Evolutionary conservation across 2,888 invertebrate genomes (phyloP), one percentile per base, ranked within the genome.

Genomic region (Euclidia mi): DNA sequence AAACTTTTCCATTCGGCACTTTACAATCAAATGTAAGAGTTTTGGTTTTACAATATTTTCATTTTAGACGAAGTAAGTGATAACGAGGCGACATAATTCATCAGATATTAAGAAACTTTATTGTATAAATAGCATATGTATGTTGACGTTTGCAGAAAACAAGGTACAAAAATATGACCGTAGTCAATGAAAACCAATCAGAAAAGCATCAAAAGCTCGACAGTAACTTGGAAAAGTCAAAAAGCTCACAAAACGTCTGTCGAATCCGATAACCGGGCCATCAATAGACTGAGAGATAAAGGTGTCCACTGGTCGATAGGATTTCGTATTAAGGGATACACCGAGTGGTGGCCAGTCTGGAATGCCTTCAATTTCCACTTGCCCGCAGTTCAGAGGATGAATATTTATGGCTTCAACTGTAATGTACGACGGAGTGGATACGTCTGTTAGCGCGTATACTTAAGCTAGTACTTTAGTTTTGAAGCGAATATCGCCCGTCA

Each of bases 321-420:
- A 56, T 68, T 72, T 44, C 20, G 37, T 43, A 29, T 42, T 52
- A 52, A 53, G 34, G 32, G 53, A 50, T 53, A 51, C 67, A 77
- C 71, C 68, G 76, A 65, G 55, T 64, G 69, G 70, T 59, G 66
- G 62, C 71, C 72, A 59, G 65, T 56, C 53, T 52, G 79, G 79
- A 85, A 88, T 88, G 81, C 81, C 80, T 80, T 80, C 83, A 82
- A 82, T 84, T 86, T 79, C 80, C 78, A 83, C 79, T 80, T 78
- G 76, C 73, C 59, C 62, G 76, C 72, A 68, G 74, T n/a, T n/a
- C 65, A 48, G 65, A 61, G 72, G 79, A 86, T 87, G 85, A 88
- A 89, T 88, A 89, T 89, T 88, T 89, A 88, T 89, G 84, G 80
- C 73, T 77, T 71, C 68, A 56, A 71, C 73, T 58, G 61, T 71